Conservation (phyloP, 2,797 vertebrate genomes). For the Zalophus californianus region DNA sequence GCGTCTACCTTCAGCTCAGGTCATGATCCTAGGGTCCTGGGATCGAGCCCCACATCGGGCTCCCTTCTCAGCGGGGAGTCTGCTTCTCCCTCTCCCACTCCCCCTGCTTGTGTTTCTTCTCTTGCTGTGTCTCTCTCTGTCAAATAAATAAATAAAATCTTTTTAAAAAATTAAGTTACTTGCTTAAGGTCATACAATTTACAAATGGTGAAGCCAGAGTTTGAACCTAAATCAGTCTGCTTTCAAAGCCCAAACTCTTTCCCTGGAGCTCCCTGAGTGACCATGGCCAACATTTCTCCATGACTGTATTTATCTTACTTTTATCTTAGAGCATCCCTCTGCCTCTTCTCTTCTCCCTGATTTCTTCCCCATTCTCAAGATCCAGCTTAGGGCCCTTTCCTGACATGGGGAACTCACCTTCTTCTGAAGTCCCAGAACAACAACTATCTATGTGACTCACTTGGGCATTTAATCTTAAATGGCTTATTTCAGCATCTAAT, state of each 20-base stretch:
- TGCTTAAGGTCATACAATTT: conserved; percentile 46
- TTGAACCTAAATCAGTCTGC: not conserved
- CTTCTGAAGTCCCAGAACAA: conserved; percentile 18
- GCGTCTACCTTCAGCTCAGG: too few species aligned
- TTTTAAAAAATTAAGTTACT: not conserved
- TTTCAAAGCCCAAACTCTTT: not conserved
- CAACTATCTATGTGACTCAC: not conserved
- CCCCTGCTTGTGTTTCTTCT: too few species aligned
- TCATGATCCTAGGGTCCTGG: too few species aligned
- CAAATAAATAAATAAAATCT: too few species aligned
- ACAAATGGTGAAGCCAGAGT: not conserved
- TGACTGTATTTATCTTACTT: not conserved
- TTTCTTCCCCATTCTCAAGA: conserved; percentile 1
- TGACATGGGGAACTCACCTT: not conserved
- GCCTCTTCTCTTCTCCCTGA: not conserved
- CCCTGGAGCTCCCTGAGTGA: not conserved
- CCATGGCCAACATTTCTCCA: not conserved
- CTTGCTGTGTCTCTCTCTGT: too few species aligned
- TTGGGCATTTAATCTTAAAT: conserved; percentile 5
- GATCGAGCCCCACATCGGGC: too few species aligned
- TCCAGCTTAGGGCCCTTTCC: not conserved
- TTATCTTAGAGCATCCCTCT: not conserved
- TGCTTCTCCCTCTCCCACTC: too few species aligned
- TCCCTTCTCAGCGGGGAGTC: too few species aligned
- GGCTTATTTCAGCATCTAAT: conserved; percentile 40